Percentiles rank a stretch among this genome's conserved stretches.
These are phyloP conservation scores for Puffinus mauretanicus DNA, from an alignment of 2,113 vertebrate species.

Conservation along the genomic window DNA sequence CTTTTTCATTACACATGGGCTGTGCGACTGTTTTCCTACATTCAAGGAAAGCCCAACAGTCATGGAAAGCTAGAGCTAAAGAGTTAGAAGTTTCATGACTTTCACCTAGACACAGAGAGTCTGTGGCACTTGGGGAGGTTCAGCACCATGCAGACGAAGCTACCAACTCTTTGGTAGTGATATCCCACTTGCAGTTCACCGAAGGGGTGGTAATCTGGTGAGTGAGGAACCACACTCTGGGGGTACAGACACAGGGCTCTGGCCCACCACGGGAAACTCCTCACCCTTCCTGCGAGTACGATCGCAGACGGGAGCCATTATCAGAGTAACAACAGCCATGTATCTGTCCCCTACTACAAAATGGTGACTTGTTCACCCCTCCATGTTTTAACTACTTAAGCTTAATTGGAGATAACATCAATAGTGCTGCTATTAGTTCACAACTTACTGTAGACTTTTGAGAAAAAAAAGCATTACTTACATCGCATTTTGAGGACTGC, in stretches of 20 bases:
- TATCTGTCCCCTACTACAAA: fast-evolving
- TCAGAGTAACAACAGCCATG: neutral
- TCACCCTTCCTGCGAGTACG: fast-evolving
- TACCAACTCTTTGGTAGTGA: neutral
- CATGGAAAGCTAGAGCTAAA: neutral
- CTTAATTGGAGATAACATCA: neutral
- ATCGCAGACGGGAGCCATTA: neutral
- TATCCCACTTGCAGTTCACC: neutral
- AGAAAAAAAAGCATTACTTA: neutral
- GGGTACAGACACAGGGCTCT: neutral
- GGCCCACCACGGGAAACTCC: neutral
- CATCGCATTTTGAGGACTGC: neutral
- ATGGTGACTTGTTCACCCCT: neutral
- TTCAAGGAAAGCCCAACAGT: neutral
- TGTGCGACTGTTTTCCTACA: neutral
- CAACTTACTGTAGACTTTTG: neutral
- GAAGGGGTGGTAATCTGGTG: neutral
- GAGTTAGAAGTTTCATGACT: neutral
- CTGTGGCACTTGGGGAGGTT: neutral
- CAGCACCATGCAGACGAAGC: fast-evolving
- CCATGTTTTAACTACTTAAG: neutral
- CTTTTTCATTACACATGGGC: neutral
- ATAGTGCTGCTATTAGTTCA: neutral
- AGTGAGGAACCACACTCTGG: neutral
- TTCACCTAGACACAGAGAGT: neutral